These are phyloP conservation scores for Sweltsa coloradensis DNA, from an alignment of 1,140 invertebrate genomes.

Conservation along the genomic window DNA sequence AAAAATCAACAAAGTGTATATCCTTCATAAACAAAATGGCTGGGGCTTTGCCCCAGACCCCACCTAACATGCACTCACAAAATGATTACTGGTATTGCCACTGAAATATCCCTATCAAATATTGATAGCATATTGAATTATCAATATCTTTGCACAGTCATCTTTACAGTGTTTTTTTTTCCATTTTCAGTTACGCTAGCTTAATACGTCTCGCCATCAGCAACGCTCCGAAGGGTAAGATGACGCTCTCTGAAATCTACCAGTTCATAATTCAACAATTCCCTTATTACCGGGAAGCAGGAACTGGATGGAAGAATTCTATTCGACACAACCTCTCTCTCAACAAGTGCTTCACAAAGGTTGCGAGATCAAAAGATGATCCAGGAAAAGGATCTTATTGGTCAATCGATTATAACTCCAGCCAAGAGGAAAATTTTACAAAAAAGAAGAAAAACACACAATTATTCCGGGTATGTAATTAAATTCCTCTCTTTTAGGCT, in stretches of 20 bases:
- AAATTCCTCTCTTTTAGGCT: too few species aligned
- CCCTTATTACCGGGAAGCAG: slow-evolving; percentile 55
- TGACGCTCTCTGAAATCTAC: slow-evolving; percentile 62
- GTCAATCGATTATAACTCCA: slow-evolving; percentile 42
- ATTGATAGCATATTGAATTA: too few species aligned
- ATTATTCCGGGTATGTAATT: slow-evolving; percentile 10
- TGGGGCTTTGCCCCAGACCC: too few species aligned
- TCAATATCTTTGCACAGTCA: too few species aligned
- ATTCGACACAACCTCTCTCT: slow-evolving; percentile 22
- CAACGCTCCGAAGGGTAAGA: slow-evolving; percentile 54
- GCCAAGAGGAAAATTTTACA: slow-evolving; percentile 18
- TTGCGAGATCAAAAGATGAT: slow-evolving; percentile 46
- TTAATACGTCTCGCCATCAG: slow-evolving; percentile 59
- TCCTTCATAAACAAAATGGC: too few species aligned
- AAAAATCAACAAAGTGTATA: too few species aligned
- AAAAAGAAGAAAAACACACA: slow-evolving; percentile 12
- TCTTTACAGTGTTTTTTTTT: too few species aligned
- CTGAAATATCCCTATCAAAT: too few species aligned
- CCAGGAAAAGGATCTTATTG: slow-evolving; percentile 51
- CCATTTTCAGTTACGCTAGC: slow-evolving; percentile 48
- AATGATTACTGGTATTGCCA: too few species aligned
- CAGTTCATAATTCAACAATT: slow-evolving; percentile 65
- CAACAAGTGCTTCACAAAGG: slow-evolving; percentile 45
- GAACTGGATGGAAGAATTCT: slow-evolving; percentile 50
- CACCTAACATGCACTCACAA: too few species aligned